These are phyloP conservation scores for Diplogasteroides magnus DNA, from an alignment of 1,140 invertebrate species.

Conservation along the genomic window DNA sequence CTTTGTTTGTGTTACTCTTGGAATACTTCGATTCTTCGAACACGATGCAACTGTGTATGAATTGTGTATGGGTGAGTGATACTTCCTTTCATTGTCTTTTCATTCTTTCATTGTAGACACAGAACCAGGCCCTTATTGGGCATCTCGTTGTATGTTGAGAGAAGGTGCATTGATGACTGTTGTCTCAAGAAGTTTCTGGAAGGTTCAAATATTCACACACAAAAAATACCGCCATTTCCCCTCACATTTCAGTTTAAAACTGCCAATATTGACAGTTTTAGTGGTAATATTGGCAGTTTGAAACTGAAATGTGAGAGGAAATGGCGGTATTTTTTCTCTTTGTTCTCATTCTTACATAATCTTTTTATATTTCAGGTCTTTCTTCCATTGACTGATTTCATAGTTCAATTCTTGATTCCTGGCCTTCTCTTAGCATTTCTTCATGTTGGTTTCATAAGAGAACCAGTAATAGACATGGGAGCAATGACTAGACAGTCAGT, in stretches of 20 bases:
- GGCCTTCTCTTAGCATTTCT: slow-evolving; percentile 45
- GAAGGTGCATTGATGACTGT: slow-evolving; percentile 49
- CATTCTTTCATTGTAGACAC: slow-evolving; percentile 36
- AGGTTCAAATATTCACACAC: no score
- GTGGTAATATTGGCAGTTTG: no score
- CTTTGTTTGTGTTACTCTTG: slow-evolving; percentile 44
- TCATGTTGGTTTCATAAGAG: slow-evolving; percentile 51
- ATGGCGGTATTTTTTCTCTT: no score
- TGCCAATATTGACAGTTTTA: no score
- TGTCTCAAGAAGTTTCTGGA: slow-evolving; percentile 49
- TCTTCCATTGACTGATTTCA: slow-evolving; percentile 48
- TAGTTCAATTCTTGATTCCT: slow-evolving; percentile 52
- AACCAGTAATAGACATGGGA: slow-evolving; percentile 48
- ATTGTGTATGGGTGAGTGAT: slow-evolving; percentile 45
- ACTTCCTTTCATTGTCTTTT: neutral
- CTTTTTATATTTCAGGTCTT: slow-evolving; percentile 30
- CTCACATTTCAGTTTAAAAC: no score
- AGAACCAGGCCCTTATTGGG: slow-evolving; percentile 51
- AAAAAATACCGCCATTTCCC: no score
- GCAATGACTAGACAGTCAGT: slow-evolving; percentile 37
- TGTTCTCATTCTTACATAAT: no score
- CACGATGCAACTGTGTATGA: slow-evolving; percentile 48
- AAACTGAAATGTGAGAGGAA: no score
- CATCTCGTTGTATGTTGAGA: slow-evolving; percentile 45
- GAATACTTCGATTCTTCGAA: slow-evolving; percentile 49